A percentile compares a stretch with the other conserved stretches of the same genome.
phyloP scores from a whole-genome alignment of 2,888 invertebrate species.

The Fragum fragum region DNA sequence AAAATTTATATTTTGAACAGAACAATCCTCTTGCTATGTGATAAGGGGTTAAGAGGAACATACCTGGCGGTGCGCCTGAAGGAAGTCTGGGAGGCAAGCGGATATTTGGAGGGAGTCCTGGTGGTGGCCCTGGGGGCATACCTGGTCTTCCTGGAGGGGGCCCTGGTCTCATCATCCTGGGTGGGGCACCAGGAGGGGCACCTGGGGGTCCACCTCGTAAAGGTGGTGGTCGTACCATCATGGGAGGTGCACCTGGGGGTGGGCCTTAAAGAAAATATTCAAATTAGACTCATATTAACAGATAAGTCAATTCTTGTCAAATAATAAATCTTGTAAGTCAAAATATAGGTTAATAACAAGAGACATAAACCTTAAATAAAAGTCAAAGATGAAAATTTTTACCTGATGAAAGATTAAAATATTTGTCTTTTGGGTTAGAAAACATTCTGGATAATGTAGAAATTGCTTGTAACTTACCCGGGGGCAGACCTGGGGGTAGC shows the following conservation, averaged over 20 bases:
- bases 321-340: no score
- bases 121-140: constrained; percentile 85
- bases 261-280: no score
- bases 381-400: no score
- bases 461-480: constrained; percentile 71
- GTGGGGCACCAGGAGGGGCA: constrained; percentile 82
- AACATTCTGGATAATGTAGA: no score
- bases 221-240: constrained; percentile 84
- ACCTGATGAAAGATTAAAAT: no score
- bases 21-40: no score
- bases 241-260: constrained; percentile 89
- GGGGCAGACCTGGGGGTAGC: constrained; percentile 82
- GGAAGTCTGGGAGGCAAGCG: constrained; percentile 87
- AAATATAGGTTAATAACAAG: no score
- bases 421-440: no score
- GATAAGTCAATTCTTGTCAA: no score
- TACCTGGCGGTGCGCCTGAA: constrained; percentile 89
- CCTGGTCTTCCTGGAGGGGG: constrained; percentile 85
- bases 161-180: constrained; percentile 85
- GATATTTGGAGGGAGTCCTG: constrained; percentile 84
- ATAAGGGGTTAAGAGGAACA: background rate
- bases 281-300: no score
- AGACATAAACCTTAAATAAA: no score
- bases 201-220: constrained; percentile 80
- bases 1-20: no score